Evolutionary conservation across 2,888 invertebrate genomes (phyloP).

Genomic region (Barypeithes pellucidus): DNA sequence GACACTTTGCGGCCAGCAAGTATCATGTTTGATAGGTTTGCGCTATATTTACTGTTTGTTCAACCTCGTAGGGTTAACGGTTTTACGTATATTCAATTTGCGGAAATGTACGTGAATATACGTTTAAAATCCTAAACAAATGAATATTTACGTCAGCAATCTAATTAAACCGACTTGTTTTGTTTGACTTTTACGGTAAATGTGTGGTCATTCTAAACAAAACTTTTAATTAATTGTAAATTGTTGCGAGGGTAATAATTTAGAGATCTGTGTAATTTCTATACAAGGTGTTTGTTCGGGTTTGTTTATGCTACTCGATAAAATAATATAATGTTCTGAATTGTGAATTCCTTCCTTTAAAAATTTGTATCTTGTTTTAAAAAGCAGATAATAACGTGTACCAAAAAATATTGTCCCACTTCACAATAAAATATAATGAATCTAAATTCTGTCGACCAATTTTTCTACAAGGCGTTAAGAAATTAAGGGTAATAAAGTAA

Average conservation of each 20-base stretch:
- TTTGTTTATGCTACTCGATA: too few species aligned
- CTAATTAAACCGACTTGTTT: conserved; percentile 14
- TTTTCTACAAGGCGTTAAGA: too few species aligned
- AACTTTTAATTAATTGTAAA: conserved; percentile 11
- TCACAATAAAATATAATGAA: too few species aligned
- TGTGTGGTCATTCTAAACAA: background rate
- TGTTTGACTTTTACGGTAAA: conserved; percentile 6
- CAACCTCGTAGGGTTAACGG: background rate
- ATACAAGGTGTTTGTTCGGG: too few species aligned
- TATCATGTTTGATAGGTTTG: conserved; percentile 19
- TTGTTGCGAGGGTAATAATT: background rate
- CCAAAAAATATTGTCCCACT: background rate
- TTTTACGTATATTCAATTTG: conserved; percentile 17
- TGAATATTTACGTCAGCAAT: conserved; percentile 1
- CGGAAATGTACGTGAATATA: background rate
- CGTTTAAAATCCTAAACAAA: conserved; percentile 20
- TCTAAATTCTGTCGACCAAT: too few species aligned
- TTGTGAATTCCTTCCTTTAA: too few species aligned
- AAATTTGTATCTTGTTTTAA: too few species aligned
- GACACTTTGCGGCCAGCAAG: background rate
- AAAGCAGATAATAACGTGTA: too few species aligned
- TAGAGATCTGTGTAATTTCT: background rate
- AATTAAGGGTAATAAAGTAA: too few species aligned
- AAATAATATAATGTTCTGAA: too few species aligned
- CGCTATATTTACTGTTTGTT: conserved; percentile 19